These are phyloP conservation scores for Atethmia centrago DNA, from an alignment of 2,888 invertebrate genomes.

Conservation along the genomic window DNA sequence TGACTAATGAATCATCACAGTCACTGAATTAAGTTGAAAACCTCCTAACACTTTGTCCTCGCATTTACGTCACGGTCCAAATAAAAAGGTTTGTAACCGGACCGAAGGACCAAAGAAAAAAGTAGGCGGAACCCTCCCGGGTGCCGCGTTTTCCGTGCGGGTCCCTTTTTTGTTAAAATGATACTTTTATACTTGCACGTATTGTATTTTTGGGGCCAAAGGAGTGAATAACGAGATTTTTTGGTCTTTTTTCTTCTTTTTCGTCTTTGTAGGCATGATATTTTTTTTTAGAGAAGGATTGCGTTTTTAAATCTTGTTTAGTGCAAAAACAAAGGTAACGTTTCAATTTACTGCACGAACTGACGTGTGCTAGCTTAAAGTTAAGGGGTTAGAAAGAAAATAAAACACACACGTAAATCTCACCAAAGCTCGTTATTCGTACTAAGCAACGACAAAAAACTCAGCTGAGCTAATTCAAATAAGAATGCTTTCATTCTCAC, in stretches of 20 bases:
- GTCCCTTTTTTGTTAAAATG: slow-evolving; percentile 57
- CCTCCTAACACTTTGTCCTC: slow-evolving; percentile 47
- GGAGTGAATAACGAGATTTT: slow-evolving; percentile 34
- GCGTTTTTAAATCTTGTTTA: not conserved
- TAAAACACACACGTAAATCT: not conserved
- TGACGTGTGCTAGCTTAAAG: not conserved
- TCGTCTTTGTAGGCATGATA: slow-evolving; percentile 2
- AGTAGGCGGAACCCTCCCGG: slow-evolving; percentile 46
- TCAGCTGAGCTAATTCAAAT: slow-evolving; percentile 36
- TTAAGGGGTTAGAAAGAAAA: not conserved
- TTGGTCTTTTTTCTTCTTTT: slow-evolving; percentile 15
- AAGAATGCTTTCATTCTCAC: slow-evolving; percentile 1
- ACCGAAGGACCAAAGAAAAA: slow-evolving; percentile 55
- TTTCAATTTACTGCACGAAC: not conserved
- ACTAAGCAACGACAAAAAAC: not conserved
- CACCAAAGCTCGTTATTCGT: not conserved
- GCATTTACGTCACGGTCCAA: slow-evolving; percentile 59
- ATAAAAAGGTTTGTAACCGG: slow-evolving; percentile 59
- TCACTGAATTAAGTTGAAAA: slow-evolving; percentile 54
- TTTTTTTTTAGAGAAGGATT: slow-evolving; percentile 6
- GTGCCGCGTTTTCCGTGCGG: slow-evolving; percentile 36
- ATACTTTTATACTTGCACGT: slow-evolving; percentile 47
- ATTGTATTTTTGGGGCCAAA: slow-evolving; percentile 51
- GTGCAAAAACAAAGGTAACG: not conserved
- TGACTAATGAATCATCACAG: slow-evolving; percentile 62